Conservation (phyloP, 2,113 vertebrate genomes). For the Okapia johnstoni region DNA sequence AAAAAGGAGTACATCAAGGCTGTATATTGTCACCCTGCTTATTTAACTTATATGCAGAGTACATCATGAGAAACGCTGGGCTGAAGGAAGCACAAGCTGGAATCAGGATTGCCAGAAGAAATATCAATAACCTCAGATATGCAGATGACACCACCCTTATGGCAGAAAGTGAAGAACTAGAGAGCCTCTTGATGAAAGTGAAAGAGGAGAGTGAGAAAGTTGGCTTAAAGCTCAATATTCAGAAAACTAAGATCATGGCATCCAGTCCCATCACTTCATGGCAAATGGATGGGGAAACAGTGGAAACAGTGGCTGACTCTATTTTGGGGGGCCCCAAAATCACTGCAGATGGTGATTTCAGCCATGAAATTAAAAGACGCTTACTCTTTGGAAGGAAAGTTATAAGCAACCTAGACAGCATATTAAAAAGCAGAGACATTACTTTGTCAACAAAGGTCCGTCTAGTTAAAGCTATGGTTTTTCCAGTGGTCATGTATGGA, state of each 20-base stretch:
- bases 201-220: not conserved
- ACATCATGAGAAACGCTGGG: not conserved
- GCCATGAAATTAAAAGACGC: not conserved
- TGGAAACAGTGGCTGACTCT: not conserved
- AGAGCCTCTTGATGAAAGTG: not conserved
- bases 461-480: not conserved
- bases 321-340: fast-evolving
- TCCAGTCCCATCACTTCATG: not conserved
- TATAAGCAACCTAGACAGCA: not conserved
- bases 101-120: not conserved
- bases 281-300: not conserved
- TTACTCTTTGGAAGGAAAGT: not conserved
- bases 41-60: not conserved
- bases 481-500: not conserved
- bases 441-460: not conserved
- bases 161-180: not conserved
- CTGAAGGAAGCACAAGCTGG: not conserved
- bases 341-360: not conserved
- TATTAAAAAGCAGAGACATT: not conserved
- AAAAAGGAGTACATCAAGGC: not conserved
- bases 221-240: not conserved
- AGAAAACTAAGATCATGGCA: not conserved
- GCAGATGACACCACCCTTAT: not conserved
- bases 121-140: not conserved
- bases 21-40: not conserved